Evolutionary conservation across 92 coral and sea anemone genomes (phyloP).

Genomic region (Porites lobata): DNA sequence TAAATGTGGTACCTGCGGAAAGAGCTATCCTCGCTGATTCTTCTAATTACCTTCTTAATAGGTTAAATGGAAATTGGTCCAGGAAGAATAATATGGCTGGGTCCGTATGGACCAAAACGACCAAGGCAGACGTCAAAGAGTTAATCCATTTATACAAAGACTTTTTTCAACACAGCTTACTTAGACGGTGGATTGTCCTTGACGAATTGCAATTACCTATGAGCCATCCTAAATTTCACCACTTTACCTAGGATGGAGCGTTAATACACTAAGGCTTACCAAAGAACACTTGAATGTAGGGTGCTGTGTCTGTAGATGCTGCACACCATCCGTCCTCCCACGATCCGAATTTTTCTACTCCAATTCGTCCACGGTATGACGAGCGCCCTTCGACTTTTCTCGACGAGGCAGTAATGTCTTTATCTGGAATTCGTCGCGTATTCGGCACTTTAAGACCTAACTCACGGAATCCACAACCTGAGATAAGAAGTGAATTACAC

Average conservation of each 20-base stretch:
- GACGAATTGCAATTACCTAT: background rate
- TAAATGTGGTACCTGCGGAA: too few relatives aligned
- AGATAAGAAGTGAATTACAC: too few relatives aligned
- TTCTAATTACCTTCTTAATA: too few relatives aligned
- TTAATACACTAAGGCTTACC: conserved; percentile 8
- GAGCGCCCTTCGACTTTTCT: conserved; percentile 23
- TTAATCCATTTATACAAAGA: too few relatives aligned
- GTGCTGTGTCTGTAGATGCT: background rate
- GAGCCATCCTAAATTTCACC: background rate
- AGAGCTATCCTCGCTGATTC: too few relatives aligned
- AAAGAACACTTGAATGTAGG: conserved; percentile 55
- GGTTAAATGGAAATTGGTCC: too few relatives aligned
- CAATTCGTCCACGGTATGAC: conserved; percentile 57
- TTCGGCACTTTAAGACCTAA: conserved; percentile 48
- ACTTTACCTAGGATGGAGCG: background rate
- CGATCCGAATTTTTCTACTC: conserved; percentile 40
- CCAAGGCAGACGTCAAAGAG: too few relatives aligned
- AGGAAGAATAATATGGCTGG: too few relatives aligned
- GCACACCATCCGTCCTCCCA: conserved; percentile 68
- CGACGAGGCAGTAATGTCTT: conserved; percentile 51
- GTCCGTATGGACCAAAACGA: too few relatives aligned
- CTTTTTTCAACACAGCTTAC: too few relatives aligned
- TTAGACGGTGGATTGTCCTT: too few relatives aligned
- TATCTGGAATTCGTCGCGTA: conserved; percentile 50
- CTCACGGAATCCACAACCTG: conserved; percentile 63